phyloP scores from a whole-genome alignment of 1,140 invertebrate species.

The Lethocerus indicus region DNA sequence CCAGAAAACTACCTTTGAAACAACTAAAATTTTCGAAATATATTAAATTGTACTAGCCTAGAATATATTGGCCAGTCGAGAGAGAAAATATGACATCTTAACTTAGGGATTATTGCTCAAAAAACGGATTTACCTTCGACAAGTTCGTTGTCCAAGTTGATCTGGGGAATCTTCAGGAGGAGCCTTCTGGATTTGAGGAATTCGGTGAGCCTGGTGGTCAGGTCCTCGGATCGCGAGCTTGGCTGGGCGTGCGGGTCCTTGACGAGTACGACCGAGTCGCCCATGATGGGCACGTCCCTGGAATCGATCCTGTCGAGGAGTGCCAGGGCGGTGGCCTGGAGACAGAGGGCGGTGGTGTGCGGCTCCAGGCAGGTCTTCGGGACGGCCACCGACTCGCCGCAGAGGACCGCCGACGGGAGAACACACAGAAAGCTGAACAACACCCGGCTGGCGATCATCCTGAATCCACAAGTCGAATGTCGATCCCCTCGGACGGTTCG shows the following conservation, averaged over 20 bases:
- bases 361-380: conserved; percentile 21
- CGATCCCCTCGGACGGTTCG: no score
- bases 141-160: conserved; percentile 36
- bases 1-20: no score
- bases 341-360: conserved; percentile 25
- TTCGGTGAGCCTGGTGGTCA: conserved; percentile 30
- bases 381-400: no score
- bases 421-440: no score
- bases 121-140: conserved; percentile 42
- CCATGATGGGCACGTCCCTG: conserved; percentile 32
- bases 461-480: no score
- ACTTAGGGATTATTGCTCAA: no score
- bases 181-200: conserved; percentile 28
- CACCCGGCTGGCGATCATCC: no score
- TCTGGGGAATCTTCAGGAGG: conserved; percentile 34
- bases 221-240: conserved; percentile 18
- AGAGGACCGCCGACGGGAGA: no score
- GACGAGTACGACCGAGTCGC: conserved; percentile 37
- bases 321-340: conserved; percentile 36
- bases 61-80: no score
- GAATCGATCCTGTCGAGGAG: conserved; percentile 35
- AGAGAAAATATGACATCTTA: no score
- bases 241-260: conserved; percentile 29
- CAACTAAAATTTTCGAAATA: no score
- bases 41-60: no score